phyloP scores from a whole-genome alignment of 2,888 invertebrate species.

The Oscheius sp. region DNA sequence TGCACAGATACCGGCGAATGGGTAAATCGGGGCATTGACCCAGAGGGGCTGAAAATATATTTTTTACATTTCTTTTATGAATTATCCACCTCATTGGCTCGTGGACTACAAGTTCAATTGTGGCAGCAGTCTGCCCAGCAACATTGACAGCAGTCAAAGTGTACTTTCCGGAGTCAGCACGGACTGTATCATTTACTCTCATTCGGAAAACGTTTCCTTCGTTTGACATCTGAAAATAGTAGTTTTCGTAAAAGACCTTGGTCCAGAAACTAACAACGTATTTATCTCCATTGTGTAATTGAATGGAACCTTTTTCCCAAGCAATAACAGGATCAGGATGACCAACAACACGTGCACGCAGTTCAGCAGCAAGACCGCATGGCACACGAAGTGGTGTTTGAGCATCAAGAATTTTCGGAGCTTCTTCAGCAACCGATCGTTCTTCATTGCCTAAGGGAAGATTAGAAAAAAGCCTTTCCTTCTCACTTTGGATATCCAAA shows the following conservation, averaged over 20 bases:
- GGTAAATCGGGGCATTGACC: constrained; percentile 54
- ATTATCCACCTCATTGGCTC: constrained; percentile 43
- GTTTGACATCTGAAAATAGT: constrained; percentile 49
- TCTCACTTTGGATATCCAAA: constrained; percentile 53
- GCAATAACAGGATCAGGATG: constrained; percentile 64
- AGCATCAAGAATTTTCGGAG: constrained; percentile 53
- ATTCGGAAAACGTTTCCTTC: constrained; percentile 59
- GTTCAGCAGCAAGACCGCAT: constrained; percentile 48
- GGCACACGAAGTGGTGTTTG: constrained; percentile 41
- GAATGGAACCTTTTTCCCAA: constrained; percentile 45
- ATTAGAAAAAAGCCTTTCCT: not conserved
- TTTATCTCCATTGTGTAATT: constrained; percentile 46
- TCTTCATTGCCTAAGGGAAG: constrained; percentile 21
- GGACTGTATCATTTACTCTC: constrained; percentile 46
- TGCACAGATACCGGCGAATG: constrained; percentile 61
- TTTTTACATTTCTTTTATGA: not conserved
- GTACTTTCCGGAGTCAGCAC: constrained; percentile 59
- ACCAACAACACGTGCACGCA: constrained; percentile 50
- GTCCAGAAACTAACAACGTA: constrained; percentile 39
- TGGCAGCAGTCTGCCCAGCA: constrained; percentile 45
- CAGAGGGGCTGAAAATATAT: constrained; percentile 18
- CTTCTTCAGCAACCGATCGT: constrained; percentile 48
- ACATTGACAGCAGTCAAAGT: constrained; percentile 57
- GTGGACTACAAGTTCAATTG: constrained; percentile 43
- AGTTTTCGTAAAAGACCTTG: not conserved